These are phyloP conservation scores for Caerostris extrusa DNA, from an alignment of 1,140 invertebrate genomes.

Conservation along the genomic window DNA sequence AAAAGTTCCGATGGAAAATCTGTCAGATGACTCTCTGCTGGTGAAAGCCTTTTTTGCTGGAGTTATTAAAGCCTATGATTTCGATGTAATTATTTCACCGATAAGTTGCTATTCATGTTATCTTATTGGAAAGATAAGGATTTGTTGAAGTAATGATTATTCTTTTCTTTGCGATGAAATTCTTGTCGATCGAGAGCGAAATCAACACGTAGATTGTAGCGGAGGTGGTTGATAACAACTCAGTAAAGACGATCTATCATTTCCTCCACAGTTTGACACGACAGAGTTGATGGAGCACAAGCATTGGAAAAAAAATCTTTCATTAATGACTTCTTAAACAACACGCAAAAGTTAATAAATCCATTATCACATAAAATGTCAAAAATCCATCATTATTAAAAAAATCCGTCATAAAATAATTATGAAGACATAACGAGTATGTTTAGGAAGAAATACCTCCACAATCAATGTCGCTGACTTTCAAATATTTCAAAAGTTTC, in stretches of 20 bases:
- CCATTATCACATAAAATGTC: too few relatives aligned
- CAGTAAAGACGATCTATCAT: neutral
- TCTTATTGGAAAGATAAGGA: neutral
- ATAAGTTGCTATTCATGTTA: neutral
- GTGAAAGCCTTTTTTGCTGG: neutral
- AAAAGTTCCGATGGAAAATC: neutral
- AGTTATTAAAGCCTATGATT: slow-evolving; percentile 12
- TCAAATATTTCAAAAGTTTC: too few relatives aligned
- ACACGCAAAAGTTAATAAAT: too few relatives aligned
- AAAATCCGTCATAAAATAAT: too few relatives aligned
- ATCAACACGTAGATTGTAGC: neutral
- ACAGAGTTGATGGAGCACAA: too few relatives aligned
- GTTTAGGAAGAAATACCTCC: too few relatives aligned
- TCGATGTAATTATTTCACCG: neutral
- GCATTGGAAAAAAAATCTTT: too few relatives aligned
- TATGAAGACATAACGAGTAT: too few relatives aligned
- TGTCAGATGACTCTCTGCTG: neutral
- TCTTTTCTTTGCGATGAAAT: neutral
- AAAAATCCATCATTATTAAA: too few relatives aligned
- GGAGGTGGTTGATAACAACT: neutral
- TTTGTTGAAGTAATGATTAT: slow-evolving; percentile 38
- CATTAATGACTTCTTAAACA: too few relatives aligned
- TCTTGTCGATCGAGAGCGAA: neutral
- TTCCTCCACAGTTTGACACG: too few relatives aligned
- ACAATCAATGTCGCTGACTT: too few relatives aligned